phyloP scores from a whole-genome alignment of 2,113 vertebrate genomes.

The Sitta europaea region DNA sequence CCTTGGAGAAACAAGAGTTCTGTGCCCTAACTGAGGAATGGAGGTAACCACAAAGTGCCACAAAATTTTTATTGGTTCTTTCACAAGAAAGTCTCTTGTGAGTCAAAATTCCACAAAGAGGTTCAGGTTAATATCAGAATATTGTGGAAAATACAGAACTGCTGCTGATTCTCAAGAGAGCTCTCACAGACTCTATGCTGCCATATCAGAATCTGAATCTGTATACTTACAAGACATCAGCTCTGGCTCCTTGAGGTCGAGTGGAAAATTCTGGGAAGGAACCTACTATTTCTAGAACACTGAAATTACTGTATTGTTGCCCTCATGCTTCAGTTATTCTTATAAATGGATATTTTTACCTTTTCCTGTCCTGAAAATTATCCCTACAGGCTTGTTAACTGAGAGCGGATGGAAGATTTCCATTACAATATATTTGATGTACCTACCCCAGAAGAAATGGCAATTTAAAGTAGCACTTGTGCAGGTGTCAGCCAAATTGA shows the following conservation, averaged over 20 bases:
- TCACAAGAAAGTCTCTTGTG: background rate
- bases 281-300: background rate
- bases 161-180: background rate
- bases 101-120: background rate
- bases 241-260: background rate
- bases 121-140: conserved; percentile 30
- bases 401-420: conserved; percentile 3
- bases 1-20: background rate
- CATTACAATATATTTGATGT: background rate
- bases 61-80: background rate
- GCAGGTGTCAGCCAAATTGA: background rate
- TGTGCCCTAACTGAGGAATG: background rate
- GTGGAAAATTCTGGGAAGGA: background rate
- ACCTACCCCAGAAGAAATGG: background rate
- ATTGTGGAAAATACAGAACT: background rate
- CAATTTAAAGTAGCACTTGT: background rate
- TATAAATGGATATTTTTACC: conserved; percentile 13
- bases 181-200: background rate
- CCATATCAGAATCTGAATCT: background rate
- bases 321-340: background rate
- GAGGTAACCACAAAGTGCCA: background rate
- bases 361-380: conserved; percentile 33
- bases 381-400: background rate
- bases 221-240: background rate
- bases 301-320: background rate